A percentile compares a stretch with the other conserved stretches of the same genome.
phyloP scores from a whole-genome alignment of 2,888 invertebrate species.

The Drosophila colorata region DNA sequence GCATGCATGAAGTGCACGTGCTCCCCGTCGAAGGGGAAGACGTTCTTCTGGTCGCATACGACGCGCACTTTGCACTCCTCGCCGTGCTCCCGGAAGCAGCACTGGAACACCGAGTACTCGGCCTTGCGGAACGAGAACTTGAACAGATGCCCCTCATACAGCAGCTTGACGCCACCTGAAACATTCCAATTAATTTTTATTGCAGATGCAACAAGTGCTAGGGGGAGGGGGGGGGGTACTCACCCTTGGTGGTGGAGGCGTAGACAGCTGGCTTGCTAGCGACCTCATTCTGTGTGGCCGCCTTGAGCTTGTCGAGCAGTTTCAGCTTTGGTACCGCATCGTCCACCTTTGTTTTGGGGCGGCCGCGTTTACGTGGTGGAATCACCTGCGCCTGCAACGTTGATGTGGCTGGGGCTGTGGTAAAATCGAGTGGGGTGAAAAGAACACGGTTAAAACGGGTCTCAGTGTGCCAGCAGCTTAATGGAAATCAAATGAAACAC shows the following conservation, averaged over 20 bases:
- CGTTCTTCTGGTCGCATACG: slow-evolving; percentile 81
- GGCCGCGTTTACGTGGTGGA: slow-evolving; percentile 72
- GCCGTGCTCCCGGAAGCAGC: slow-evolving; percentile 83
- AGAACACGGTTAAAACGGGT: slow-evolving; percentile 53
- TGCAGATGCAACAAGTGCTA: slow-evolving; percentile 50
- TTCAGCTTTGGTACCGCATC: slow-evolving; percentile 61
- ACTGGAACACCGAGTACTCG: slow-evolving; percentile 82
- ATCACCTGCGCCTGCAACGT: slow-evolving; percentile 42
- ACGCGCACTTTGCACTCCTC: slow-evolving; percentile 83
- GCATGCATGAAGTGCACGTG: slow-evolving; percentile 84
- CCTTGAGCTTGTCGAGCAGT: slow-evolving; percentile 70
- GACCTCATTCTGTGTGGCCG: slow-evolving; percentile 61
- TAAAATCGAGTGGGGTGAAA: slow-evolving; percentile 12
- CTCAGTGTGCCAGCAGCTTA: slow-evolving; percentile 15
- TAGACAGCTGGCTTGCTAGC: slow-evolving; percentile 77
- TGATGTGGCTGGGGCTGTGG: slow-evolving; percentile 57
- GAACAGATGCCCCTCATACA: slow-evolving; percentile 83
- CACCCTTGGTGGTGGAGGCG: slow-evolving; percentile 83
- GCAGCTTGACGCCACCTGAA: slow-evolving; percentile 83
- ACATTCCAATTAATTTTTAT: neutral
- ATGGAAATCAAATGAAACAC: slow-evolving; percentile 71
- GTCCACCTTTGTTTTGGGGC: slow-evolving; percentile 67
- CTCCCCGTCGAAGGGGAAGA: slow-evolving; percentile 81
- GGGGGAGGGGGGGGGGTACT: slow-evolving; percentile 1
- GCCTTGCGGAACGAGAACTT: slow-evolving; percentile 83